These are phyloP conservation scores for Teleogryllus occipitalis DNA, from an alignment of 1,140 invertebrate genomes.

Conservation along the genomic window DNA sequence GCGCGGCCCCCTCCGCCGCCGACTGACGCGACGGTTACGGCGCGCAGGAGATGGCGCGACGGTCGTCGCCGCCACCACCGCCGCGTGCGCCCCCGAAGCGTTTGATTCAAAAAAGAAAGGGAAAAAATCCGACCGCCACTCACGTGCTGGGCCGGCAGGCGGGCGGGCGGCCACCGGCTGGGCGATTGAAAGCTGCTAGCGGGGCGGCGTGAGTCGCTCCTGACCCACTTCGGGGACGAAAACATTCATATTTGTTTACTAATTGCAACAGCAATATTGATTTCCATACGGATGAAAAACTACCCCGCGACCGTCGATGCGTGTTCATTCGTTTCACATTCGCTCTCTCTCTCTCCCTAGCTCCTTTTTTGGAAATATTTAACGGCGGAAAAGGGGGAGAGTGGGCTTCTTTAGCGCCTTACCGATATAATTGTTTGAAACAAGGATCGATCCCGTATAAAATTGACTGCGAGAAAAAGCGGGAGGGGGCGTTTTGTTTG, in stretches of 20 bases:
- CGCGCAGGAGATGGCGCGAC: neutral
- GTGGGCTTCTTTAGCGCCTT: neutral
- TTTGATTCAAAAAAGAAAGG: neutral
- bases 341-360: neutral
- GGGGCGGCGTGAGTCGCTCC: neutral
- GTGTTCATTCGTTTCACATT: neutral
- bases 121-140: neutral
- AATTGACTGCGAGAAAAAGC: neutral
- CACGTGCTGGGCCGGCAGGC: too few species aligned
- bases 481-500: too few species aligned
- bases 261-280: neutral
- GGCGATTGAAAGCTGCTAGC: neutral
- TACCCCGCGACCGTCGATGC: neutral
- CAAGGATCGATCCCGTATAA: neutral
- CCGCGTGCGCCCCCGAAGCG: too few species aligned
- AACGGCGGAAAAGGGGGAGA: neutral
- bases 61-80: too few species aligned
- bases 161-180: neutral
- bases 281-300: neutral
- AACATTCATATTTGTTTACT: constrained; percentile 6
- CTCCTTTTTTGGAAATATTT: neutral
- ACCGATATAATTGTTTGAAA: constrained; percentile 1
- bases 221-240: neutral
- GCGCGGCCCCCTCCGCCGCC: too few species aligned
- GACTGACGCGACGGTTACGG: neutral